phyloP scores from a whole-genome alignment of 2,797 vertebrate species.

The Psittacula derbiana region DNA sequence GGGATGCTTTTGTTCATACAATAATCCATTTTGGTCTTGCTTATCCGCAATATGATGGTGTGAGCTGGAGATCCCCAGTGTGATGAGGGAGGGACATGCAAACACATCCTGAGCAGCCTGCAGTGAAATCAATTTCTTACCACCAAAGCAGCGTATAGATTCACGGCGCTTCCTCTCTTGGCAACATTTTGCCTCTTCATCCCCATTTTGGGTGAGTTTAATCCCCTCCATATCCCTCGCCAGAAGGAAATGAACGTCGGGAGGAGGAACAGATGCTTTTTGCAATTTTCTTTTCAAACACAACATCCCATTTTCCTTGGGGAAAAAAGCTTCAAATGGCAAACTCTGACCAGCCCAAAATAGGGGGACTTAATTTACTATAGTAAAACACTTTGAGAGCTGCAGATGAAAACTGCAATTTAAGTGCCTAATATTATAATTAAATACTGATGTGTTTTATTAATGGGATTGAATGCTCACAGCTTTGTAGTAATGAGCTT shows the following conservation, averaged over 20 bases:
- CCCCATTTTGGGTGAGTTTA: background rate
- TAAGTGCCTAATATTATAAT: slow-evolving; percentile 60
- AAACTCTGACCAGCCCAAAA: slow-evolving; percentile 3
- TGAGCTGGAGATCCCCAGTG: fast-evolving
- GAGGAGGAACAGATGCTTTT: background rate
- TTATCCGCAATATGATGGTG: fast-evolving
- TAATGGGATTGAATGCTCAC: slow-evolving; percentile 51
- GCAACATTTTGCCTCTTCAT: background rate
- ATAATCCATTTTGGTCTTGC: background rate
- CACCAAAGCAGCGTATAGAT: background rate
- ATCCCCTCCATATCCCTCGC: fast-evolving
- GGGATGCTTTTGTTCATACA: background rate
- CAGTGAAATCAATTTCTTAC: background rate
- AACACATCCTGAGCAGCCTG: fast-evolving
- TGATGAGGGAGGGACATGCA: background rate
- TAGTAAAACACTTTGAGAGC: slow-evolving; percentile 22
- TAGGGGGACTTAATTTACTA: slow-evolving; percentile 28
- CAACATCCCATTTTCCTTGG: background rate
- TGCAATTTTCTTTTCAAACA: fast-evolving
- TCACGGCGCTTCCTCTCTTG: background rate
- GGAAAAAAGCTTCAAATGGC: background rate
- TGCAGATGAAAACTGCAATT: slow-evolving; percentile 62
- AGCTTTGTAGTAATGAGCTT: slow-evolving; percentile 60
- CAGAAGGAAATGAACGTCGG: background rate
- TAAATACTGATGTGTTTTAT: slow-evolving; percentile 57